These are phyloP conservation scores for Tinea semifulvella DNA, from an alignment of 2,888 invertebrate genomes.

Conservation along the genomic window DNA sequence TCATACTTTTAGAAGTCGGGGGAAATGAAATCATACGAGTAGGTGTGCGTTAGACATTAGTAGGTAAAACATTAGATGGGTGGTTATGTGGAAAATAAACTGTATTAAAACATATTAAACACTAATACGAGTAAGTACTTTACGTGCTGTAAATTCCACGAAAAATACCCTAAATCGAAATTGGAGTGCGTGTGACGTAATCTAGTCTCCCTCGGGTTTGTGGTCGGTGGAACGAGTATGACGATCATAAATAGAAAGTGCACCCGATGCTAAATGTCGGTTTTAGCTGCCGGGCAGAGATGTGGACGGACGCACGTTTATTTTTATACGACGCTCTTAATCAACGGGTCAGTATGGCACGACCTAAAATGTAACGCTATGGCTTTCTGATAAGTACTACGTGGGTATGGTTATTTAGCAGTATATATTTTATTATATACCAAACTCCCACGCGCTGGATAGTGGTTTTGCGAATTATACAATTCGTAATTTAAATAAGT, in stretches of 20 bases:
- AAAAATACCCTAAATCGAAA: constrained; percentile 1
- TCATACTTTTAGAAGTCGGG: too few relatives aligned
- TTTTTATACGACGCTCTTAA: constrained; percentile 32
- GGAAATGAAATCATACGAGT: too few relatives aligned
- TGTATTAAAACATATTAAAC: too few relatives aligned
- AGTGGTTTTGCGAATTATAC: constrained; percentile 5
- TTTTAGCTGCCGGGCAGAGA: constrained; percentile 6
- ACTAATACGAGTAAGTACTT: too few relatives aligned
- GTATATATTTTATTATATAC: constrained; percentile 8
- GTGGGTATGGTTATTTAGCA: constrained; percentile 16
- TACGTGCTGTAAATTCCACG: constrained; percentile 1
- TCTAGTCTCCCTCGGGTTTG: constrained; percentile 6
- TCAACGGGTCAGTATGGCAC: constrained; percentile 31
- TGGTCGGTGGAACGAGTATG: constrained; percentile 2
- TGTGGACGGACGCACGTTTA: constrained; percentile 24
- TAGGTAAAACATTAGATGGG: too few relatives aligned
- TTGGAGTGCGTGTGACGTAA: constrained; percentile 6
- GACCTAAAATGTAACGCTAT: constrained; percentile 41
- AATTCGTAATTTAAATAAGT: constrained; percentile 9
- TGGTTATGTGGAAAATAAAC: too few relatives aligned
- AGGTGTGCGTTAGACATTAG: background rate
- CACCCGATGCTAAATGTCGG: constrained; percentile 10
- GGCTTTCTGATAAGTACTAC: constrained; percentile 35
- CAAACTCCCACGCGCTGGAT: constrained; percentile 2
- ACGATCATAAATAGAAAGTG: constrained; percentile 9